Base-by-base conservation (phyloP, 1,140 invertebrate genomes). In the Microplitis demolitor region DNA sequence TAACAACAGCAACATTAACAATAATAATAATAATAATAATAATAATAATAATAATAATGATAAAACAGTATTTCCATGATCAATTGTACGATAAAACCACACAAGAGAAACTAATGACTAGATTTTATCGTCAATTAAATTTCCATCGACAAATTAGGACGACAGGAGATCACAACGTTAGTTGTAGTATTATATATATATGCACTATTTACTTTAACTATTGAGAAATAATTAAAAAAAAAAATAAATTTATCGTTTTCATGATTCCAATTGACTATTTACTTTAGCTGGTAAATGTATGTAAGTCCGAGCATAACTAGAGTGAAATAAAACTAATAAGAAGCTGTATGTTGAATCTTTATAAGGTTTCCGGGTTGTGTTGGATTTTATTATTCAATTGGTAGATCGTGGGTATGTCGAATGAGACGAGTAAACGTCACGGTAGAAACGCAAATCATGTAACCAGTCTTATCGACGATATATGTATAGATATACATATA, bases 71-170 rank as follows among this genome's bases (percentile, higher is more conserved):
- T 45, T 45, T 45, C 39, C 39, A 45, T 45, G 39, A 45, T 16
- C 53, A 5, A 14, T 14, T n/a, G n/a, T 56, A 16, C 9, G 60
- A 66, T 50, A 56, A 54, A 62, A 61, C 39, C 11, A 14, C 50
- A 33, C 16, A 33, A 33, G 13, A 39, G 6, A 31, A 66, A 66
- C 63, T 66, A 66, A 66, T 66, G 63, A 39, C 63, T 54, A 53
- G 73, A 56, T 70, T 78, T 74, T 77, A 76, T 79, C 74, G 73
- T 77, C 77, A 79, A 79, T 79, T 79, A 79, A 78, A 75, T 74
- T 74, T 74, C 63, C 73, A 69, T 45, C 75, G 78, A 79, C 78
- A 79, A 78, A 79, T 79, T 79, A 79, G 78, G 77, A 76, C 74
- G 72, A 71, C 69, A 50, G 67, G 14, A 24, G 14, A 58, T 24